Evolutionary conservation across 2,888 invertebrate genomes (phyloP), one percentile per base, ranked within the genome.

Genomic region (Pristionchus japonicus): DNA sequence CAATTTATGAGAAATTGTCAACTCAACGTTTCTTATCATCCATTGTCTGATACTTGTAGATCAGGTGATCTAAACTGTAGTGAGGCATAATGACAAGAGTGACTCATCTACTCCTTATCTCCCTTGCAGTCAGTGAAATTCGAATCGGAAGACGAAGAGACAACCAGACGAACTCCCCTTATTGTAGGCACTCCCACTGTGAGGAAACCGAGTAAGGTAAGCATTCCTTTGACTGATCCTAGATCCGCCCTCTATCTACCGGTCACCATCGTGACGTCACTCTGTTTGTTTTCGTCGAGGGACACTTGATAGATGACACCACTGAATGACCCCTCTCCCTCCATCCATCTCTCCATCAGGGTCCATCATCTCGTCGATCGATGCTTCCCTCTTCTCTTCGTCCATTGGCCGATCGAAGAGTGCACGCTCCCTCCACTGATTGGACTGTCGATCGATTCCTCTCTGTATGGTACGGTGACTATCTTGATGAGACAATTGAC

Each of bases 61-160:
- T 67, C 34, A 67, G 67, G 31, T 70, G 37, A 70, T n/a, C 9
- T 9, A 57, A n/a, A 37, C 70, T 70, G 6, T 31, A 70, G 6
- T 23, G 61, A 70, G 70, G 9, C 11, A 70, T 13, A 67, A 27
- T 27, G 34, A 64, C 13, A 70, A 3, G 57, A n/a, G n/a, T 57
- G 2, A 7, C 23, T 49, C 6, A 13, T 49, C 49, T 23, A 57
- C 20, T 57, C 57, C 57, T 47, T 47, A 57, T n/a, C 27, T 88
- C 11, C 43, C 15, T 89, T 91, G 15, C 86, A 92, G 92, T 90
- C 90, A 61, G 92, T 92, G 27, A 92, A 91, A 77, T 92, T 92
- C 85, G 92, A 92, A 34, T 82, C 82, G 9, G 92, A 92, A 15
- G 91, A 91, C 27, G 90, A 91, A 13, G 88, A 88, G 13, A 85